Percentiles rank a stretch among this genome's conserved stretches.
Conservation (phyloP, 1,140 invertebrate genomes). For the Drosophila pachea region DNA sequence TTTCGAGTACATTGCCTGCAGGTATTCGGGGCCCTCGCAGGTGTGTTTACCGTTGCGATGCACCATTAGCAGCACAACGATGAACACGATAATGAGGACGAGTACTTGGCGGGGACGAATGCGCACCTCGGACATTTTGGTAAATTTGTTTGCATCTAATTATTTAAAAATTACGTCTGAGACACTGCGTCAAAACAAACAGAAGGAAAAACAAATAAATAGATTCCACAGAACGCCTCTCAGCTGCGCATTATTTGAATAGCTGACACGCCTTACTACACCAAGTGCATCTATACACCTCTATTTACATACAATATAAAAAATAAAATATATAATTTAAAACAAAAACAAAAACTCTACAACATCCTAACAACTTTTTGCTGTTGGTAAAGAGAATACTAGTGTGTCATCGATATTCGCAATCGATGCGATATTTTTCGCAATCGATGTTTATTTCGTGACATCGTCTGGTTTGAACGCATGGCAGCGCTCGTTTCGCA, state of each 20-base stretch:
- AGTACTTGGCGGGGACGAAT: slow-evolving; percentile 74
- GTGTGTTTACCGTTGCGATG: slow-evolving; percentile 69
- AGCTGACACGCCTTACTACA: slow-evolving; percentile 17
- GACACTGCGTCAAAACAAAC: slow-evolving; percentile 35
- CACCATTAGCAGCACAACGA: slow-evolving; percentile 64
- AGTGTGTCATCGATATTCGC: slow-evolving; percentile 19
- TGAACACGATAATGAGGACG: slow-evolving; percentile 68
- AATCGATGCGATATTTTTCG: neutral
- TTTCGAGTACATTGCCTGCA: slow-evolving; percentile 78
- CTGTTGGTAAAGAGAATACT: neutral
- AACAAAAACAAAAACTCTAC: slow-evolving; percentile 1
- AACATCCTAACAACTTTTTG: slow-evolving; percentile 34
- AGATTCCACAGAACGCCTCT: neutral
- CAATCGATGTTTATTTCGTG: slow-evolving; percentile 1
- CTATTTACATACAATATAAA: neutral
- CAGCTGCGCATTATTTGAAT: neutral
- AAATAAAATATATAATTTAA: slow-evolving; percentile 6
- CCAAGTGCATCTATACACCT: neutral
- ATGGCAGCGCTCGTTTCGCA: no score
- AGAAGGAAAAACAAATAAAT: slow-evolving; percentile 29
- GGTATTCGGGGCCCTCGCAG: slow-evolving; percentile 64
- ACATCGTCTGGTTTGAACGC: no score
- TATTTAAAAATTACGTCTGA: slow-evolving; percentile 8
- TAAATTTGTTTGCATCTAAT: slow-evolving; percentile 12
- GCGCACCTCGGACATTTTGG: slow-evolving; percentile 70